phyloP scores from a whole-genome alignment of 2,888 invertebrate species.

The Apotomis turbidana region DNA sequence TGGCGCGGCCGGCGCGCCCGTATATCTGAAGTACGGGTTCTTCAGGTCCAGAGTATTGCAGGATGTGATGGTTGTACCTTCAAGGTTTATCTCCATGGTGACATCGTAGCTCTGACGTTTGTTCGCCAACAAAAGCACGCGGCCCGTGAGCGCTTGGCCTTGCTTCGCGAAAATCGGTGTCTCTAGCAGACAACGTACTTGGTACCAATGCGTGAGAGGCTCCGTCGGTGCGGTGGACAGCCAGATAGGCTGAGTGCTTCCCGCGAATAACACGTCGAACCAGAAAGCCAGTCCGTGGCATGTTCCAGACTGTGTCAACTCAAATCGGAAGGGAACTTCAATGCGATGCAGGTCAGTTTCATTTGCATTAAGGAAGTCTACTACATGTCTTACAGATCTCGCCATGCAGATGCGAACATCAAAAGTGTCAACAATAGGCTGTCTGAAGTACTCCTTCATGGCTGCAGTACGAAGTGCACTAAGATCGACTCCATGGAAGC shows the following conservation, averaged over 20 bases:
- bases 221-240: slow-evolving; percentile 98
- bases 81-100: slow-evolving; percentile 95
- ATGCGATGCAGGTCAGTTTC: slow-evolving; percentile 98
- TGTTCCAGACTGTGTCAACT: slow-evolving; percentile 95
- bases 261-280: slow-evolving; percentile 99
- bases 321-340: slow-evolving; percentile 97
- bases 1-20: slow-evolving; percentile 95
- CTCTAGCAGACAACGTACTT: slow-evolving; percentile 97
- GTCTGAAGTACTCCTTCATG: slow-evolving; percentile 98
- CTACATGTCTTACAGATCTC: slow-evolving; percentile 95
- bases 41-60: slow-evolving; percentile 97
- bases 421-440: slow-evolving; percentile 99
- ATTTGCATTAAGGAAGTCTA: slow-evolving; percentile 96
- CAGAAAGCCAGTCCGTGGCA: slow-evolving; percentile 99
- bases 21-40: slow-evolving; percentile 99
- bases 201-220: slow-evolving; percentile 99
- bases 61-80: slow-evolving; percentile 93
- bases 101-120: slow-evolving; percentile 99
- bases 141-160: slow-evolving; percentile 95
- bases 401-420: slow-evolving; percentile 98
- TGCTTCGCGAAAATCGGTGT: slow-evolving; percentile 97
- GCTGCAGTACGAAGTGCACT: slow-evolving; percentile 96
- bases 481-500: slow-evolving; percentile 98
- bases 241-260: slow-evolving; percentile 96
- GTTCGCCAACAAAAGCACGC: slow-evolving; percentile 95